phyloP scores from a whole-genome alignment of 2,113 vertebrate genomes.

The Nothocercus julius region DNA sequence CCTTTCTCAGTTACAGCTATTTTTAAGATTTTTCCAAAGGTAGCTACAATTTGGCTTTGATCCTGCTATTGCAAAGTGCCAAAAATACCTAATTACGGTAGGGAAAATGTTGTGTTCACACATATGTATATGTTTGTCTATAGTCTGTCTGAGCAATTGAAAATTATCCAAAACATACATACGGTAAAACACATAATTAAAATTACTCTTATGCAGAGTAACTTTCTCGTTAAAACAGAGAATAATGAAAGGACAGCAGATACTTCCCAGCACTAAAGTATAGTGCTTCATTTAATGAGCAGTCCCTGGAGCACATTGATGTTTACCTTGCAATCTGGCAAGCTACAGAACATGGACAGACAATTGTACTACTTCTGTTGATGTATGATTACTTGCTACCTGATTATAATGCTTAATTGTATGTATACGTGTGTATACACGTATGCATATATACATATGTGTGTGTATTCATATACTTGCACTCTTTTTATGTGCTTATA shows the following conservation, averaged over 20 bases:
- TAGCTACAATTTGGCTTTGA: conserved; percentile 27
- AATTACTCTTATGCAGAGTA: background rate
- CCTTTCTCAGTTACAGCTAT: background rate
- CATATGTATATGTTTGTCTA: conserved; percentile 39
- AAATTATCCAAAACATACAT: conserved; percentile 44
- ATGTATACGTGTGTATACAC: background rate
- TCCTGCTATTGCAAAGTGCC: background rate
- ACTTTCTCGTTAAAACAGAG: conserved; percentile 24
- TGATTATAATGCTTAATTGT: background rate
- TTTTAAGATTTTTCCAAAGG: conserved; percentile 37
- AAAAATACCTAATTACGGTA: conserved; percentile 33
- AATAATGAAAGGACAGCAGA: conserved; percentile 11
- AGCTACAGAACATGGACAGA: conserved; percentile 31
- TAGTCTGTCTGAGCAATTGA: conserved; percentile 4
- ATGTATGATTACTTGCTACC: background rate
- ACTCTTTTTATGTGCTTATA: background rate
- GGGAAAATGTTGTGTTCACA: conserved; percentile 13
- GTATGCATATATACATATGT: background rate
- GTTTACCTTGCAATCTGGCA: conserved; percentile 44
- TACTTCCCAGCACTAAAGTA: background rate
- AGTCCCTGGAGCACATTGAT: conserved; percentile 27
- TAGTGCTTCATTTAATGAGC: conserved; percentile 39
- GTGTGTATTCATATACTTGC: background rate
- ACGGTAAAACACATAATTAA: conserved; percentile 4
- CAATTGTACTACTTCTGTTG: background rate